phyloP scores from a whole-genome alignment of 1,140 invertebrate genomes.

The Drosophila triauraria region DNA sequence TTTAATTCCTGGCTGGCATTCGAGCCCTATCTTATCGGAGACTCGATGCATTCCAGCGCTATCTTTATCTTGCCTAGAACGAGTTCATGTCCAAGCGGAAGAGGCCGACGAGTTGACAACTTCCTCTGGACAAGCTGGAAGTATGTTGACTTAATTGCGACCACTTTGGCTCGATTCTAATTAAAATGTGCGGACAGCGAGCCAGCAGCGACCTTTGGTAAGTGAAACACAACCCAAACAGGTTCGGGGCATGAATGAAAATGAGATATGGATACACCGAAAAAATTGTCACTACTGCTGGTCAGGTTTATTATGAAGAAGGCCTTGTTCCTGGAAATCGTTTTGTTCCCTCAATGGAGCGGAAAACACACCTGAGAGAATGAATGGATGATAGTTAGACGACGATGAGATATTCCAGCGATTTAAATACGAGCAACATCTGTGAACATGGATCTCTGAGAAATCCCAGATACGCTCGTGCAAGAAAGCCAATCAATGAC shows the following conservation, averaged over 20 bases:
- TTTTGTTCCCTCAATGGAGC: constrained; percentile 40
- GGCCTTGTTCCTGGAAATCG: constrained; percentile 42
- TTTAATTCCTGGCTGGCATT: constrained; percentile 56
- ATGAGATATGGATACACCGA: constrained; percentile 44
- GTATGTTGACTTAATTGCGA: constrained; percentile 55
- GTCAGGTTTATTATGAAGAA: constrained; percentile 40
- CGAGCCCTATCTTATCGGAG: constrained; percentile 43
- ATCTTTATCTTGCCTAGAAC: constrained; percentile 7
- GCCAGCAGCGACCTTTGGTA: constrained; percentile 20
- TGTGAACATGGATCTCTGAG: constrained; percentile 37
- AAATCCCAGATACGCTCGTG: constrained; percentile 30
- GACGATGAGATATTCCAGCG: constrained; percentile 30
- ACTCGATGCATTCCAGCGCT: constrained; percentile 27
- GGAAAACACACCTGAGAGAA: constrained; percentile 27
- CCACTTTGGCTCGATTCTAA: constrained; percentile 53
- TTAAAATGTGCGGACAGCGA: constrained; percentile 51
- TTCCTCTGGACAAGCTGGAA: constrained; percentile 56
- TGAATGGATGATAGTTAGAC: constrained; percentile 19
- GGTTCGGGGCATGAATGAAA: constrained; percentile 70
- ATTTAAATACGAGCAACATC: constrained; percentile 41
- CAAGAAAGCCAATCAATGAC: constrained; percentile 58
- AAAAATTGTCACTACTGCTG: constrained; percentile 50
- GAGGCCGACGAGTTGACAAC: constrained; percentile 62
- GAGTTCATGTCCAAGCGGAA: constrained; percentile 39
- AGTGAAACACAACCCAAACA: constrained; percentile 35